These are phyloP conservation scores for Ceratina japonica DNA, from an alignment of 1,140 invertebrate species.

Conservation along the genomic window DNA sequence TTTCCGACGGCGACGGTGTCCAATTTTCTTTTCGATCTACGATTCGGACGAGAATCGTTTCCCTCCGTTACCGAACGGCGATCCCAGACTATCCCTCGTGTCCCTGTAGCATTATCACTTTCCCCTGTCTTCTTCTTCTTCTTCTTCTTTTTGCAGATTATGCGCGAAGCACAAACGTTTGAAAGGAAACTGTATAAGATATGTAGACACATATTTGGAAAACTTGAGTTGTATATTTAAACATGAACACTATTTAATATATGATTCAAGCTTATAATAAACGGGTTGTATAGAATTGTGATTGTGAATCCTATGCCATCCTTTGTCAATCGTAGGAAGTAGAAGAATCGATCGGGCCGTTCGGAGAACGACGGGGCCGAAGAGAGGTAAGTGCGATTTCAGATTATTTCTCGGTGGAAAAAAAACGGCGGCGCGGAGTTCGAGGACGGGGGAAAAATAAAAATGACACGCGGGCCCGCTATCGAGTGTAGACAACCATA, in stretches of 20 bases:
- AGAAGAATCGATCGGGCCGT: too few species aligned
- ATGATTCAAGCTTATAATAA: conserved; percentile 76
- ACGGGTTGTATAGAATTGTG: conserved; percentile 72
- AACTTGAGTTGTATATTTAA: conserved; percentile 73
- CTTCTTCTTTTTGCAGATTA: conserved; percentile 39
- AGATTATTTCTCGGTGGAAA: too few species aligned
- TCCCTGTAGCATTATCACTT: conserved; percentile 65
- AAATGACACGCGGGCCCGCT: conserved; percentile 3
- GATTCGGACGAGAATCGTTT: conserved; percentile 24
- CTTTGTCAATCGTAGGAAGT: neutral
- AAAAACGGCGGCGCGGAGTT: too few species aligned
- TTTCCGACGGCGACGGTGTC: conserved; percentile 2
- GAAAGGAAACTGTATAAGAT: conserved; percentile 56
- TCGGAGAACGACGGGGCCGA: too few species aligned
- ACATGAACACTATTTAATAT: conserved; percentile 72
- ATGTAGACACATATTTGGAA: conserved; percentile 61
- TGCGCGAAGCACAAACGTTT: conserved; percentile 55
- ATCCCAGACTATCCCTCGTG: conserved; percentile 57
- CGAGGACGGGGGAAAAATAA: conserved; percentile 3
- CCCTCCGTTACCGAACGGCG: conserved; percentile 28
- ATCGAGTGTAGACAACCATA: conserved; percentile 36
- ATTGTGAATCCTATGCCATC: neutral
- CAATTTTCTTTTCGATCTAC: neutral
- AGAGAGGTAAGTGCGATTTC: too few species aligned
- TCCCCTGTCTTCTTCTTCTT: neutral